A percentile compares a stretch with the other conserved stretches of the same genome.
These are phyloP conservation scores for Drosophila pandora DNA, from an alignment of 1,140 invertebrate species.

Conservation along the genomic window DNA sequence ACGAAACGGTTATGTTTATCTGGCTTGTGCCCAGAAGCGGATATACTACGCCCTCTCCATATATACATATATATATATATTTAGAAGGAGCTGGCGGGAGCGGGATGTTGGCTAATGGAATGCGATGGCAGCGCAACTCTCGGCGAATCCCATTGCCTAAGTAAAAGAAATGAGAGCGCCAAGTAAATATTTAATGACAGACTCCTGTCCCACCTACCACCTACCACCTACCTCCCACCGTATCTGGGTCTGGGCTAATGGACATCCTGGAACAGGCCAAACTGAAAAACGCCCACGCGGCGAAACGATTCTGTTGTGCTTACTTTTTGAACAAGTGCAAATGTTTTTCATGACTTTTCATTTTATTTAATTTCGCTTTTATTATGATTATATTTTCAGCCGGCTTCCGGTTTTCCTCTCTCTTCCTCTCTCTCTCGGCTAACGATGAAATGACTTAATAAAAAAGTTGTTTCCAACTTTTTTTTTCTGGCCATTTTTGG, in stretches of 20 bases:
- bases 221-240: background rate
- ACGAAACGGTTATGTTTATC: constrained; percentile 80
- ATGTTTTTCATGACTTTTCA: constrained; percentile 76
- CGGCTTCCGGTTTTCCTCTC: background rate
- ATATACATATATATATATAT: constrained; percentile 1
- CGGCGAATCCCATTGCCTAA: constrained; percentile 53
- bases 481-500: constrained; percentile 8
- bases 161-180: constrained; percentile 70
- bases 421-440: constrained; percentile 16
- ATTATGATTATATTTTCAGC: constrained; percentile 78
- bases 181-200: constrained; percentile 79
- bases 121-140: constrained; percentile 41
- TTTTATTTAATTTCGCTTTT: constrained; percentile 81
- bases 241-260: constrained; percentile 47
- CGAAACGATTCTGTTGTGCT: constrained; percentile 51
- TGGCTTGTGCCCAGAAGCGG: constrained; percentile 66
- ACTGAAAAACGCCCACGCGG: background rate
- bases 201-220: background rate
- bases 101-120: constrained; percentile 43
- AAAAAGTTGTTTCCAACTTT: constrained; percentile 52
- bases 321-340: constrained; percentile 77
- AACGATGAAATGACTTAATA: constrained; percentile 75
- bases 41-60: constrained; percentile 10
- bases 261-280: constrained; percentile 23
- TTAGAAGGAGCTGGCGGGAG: background rate